These are phyloP conservation scores for Penaeus japonicus DNA, from an alignment of 1,140 invertebrate species.

Conservation along the genomic window DNA sequence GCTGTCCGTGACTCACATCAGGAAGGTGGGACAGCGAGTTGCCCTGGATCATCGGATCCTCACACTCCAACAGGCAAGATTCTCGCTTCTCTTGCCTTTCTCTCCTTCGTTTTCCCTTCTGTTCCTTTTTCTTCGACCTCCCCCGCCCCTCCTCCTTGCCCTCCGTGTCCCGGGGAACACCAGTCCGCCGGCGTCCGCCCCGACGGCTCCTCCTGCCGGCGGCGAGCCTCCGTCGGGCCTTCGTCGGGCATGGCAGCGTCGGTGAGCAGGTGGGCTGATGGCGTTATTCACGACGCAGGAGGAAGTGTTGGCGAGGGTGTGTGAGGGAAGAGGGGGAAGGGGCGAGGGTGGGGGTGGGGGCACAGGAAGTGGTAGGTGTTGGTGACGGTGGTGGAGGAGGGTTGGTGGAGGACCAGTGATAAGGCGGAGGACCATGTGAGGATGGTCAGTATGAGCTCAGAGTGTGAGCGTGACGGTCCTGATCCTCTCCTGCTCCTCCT, in stretches of 20 bases:
- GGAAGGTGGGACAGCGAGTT: background rate
- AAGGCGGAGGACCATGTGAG: constrained; percentile 28
- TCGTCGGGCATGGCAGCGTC: background rate
- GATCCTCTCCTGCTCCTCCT: background rate
- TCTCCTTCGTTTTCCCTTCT: background rate
- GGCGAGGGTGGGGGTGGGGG: background rate
- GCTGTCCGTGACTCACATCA: too few species aligned
- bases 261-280: background rate
- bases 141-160: background rate
- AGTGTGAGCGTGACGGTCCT: constrained; percentile 4
- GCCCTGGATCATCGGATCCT: background rate
- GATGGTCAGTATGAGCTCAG: constrained; percentile 43
- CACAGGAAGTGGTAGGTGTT: constrained; percentile 16
- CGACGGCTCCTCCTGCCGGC: background rate
- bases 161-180: background rate
- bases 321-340: background rate
- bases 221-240: background rate
- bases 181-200: background rate
- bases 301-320: background rate
- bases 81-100: background rate
- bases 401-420: constrained; percentile 20
- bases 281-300: background rate
- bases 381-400: constrained; percentile 20
- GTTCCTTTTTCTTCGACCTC: background rate
- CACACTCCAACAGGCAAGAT: background rate